Percentiles rank a stretch among this genome's conserved stretches.
phyloP scores from a whole-genome alignment of 2,888 invertebrate species.

The Syrista parreyssii region DNA sequence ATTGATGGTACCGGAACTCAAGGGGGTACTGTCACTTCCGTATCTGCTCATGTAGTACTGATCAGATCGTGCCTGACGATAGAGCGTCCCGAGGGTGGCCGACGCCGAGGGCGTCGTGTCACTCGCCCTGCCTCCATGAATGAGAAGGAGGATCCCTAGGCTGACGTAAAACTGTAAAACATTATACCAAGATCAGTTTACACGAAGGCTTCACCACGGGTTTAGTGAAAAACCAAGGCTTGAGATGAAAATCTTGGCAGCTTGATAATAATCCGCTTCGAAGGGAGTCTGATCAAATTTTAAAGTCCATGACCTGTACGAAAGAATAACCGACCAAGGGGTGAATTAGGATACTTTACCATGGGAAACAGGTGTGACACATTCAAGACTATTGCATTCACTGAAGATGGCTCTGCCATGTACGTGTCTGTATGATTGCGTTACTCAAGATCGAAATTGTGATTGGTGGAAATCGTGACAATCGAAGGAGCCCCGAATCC shows the following conservation, averaged over 20 bases:
- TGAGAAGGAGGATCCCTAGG: background rate
- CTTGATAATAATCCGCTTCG: background rate
- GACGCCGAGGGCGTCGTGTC: slow-evolving; percentile 42
- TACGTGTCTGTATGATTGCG: too few relatives aligned
- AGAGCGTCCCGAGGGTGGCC: slow-evolving; percentile 50
- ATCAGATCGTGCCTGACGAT: slow-evolving; percentile 54
- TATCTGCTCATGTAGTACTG: slow-evolving; percentile 48
- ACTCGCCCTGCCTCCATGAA: background rate
- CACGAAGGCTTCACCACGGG: background rate
- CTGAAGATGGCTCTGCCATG: background rate
- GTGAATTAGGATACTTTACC: background rate
- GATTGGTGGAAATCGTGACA: background rate
- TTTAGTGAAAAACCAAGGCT: background rate
- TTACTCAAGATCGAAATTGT: background rate
- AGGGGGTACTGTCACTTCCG: slow-evolving; percentile 43
- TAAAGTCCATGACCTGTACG: background rate
- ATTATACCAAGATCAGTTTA: background rate
- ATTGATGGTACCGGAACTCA: slow-evolving; percentile 44
- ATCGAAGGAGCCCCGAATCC: background rate
- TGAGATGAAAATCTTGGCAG: background rate
- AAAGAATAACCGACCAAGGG: background rate
- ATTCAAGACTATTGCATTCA: background rate
- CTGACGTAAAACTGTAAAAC: background rate
- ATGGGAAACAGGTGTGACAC: background rate
- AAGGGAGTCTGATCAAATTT: background rate